These are phyloP conservation scores for Temnothorax rugatulus DNA, from an alignment of 2,888 invertebrate genomes.

Conservation along the genomic window DNA sequence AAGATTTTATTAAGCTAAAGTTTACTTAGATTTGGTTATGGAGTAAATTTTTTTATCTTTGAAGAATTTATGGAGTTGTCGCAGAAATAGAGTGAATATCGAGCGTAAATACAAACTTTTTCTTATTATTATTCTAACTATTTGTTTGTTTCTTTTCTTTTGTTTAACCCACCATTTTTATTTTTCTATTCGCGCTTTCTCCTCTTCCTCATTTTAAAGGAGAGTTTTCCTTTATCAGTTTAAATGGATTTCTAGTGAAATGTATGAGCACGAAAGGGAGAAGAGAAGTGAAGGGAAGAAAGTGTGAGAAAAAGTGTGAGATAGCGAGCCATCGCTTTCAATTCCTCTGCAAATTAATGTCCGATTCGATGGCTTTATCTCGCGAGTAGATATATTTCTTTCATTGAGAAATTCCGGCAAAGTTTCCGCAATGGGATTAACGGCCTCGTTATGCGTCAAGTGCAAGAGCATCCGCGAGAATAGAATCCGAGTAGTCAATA, in stretches of 20 bases:
- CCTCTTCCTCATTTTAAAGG: background rate
- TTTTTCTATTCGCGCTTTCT: background rate
- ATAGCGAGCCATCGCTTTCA: slow-evolving; percentile 49
- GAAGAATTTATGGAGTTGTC: background rate
- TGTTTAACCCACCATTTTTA: background rate
- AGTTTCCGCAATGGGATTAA: slow-evolving; percentile 45
- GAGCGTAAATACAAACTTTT: background rate
- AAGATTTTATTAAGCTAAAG: background rate
- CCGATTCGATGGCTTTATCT: slow-evolving; percentile 54
- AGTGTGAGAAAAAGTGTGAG: slow-evolving; percentile 33
- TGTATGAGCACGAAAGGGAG: slow-evolving; percentile 33
- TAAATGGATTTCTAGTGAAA: slow-evolving; percentile 47
- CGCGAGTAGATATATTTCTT: slow-evolving; percentile 40
- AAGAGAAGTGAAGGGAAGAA: slow-evolving; percentile 8
- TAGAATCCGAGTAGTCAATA: slow-evolving; percentile 20
- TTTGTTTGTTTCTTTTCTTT: background rate
- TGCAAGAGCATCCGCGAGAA: slow-evolving; percentile 23
- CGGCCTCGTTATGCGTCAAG: slow-evolving; percentile 45
- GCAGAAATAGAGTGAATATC: background rate
- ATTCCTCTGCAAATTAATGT: slow-evolving; percentile 50
- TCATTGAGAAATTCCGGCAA: slow-evolving; percentile 43
- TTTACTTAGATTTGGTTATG: background rate
- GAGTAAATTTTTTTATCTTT: background rate
- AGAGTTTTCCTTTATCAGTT: slow-evolving; percentile 37
- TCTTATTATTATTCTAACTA: background rate